A percentile compares a stretch with the other conserved stretches of the same genome.
These are phyloP conservation scores for Pachymerium ferrugineum DNA, from an alignment of 2,888 invertebrate genomes.

Conservation along the genomic window DNA sequence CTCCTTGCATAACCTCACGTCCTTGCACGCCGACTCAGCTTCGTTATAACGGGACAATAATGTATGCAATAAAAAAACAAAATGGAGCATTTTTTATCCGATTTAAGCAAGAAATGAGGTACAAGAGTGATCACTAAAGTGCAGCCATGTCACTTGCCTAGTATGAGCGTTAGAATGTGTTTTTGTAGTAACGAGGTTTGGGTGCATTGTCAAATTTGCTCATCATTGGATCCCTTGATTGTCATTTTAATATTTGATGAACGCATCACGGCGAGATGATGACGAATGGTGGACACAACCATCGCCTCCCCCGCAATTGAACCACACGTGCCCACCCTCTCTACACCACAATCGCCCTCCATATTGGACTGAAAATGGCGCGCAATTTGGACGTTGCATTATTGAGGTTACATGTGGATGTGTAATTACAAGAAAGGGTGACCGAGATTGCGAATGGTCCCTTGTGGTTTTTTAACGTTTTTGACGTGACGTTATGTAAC, in stretches of 20 bases:
- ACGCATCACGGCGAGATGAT: constrained; percentile 29
- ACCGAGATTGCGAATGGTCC: background rate
- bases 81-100: background rate
- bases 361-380: constrained; percentile 27
- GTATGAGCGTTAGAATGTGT: background rate
- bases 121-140: background rate
- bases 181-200: constrained; percentile 11
- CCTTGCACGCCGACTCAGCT: background rate
- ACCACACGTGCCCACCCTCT: constrained; percentile 16
- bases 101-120: background rate
- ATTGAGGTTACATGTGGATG: background rate
- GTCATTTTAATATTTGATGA: constrained; percentile 32
- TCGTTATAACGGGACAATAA: background rate
- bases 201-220: constrained; percentile 32
- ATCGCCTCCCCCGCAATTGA: constrained; percentile 22
- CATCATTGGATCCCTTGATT: constrained; percentile 24
- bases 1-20: background rate
- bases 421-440: constrained; percentile 25
- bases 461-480: background rate
- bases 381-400: constrained; percentile 23
- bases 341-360: background rate
- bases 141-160: background rate
- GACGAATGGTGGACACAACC: constrained; percentile 31
- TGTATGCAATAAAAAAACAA: background rate
- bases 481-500: too few relatives aligned